Percentiles rank a stretch among this genome's conserved stretches.
Conservation (phyloP, 2,888 invertebrate genomes). For the Agrilus cyanescens region DNA sequence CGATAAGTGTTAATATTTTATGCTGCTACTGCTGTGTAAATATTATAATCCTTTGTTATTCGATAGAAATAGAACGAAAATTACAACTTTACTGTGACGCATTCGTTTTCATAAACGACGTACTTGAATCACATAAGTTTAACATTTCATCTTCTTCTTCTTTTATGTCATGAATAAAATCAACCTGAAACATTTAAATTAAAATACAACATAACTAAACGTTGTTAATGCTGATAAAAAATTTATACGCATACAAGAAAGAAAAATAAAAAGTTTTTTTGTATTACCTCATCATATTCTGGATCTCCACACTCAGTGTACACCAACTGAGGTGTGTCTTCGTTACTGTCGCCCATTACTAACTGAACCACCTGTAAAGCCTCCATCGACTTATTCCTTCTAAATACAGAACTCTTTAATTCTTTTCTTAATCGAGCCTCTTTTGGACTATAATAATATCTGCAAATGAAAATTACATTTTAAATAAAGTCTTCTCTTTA, state of each 20-base stretch:
- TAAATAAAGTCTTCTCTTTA: neutral
- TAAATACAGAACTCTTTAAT: constrained; percentile 14
- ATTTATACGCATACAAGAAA: no score
- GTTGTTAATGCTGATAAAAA: no score
- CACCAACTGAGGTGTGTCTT: constrained; percentile 1
- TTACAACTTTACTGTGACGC: no score
- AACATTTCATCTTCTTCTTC: neutral
- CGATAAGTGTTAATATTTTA: no score
- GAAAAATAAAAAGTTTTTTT: no score
- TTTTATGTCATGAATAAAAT: constrained; percentile 1
- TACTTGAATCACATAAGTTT: neutral
- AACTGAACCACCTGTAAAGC: constrained; percentile 15
- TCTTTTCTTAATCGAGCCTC: constrained; percentile 32
- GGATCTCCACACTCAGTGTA: no score
- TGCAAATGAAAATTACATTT: neutral
- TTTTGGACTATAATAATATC: constrained; percentile 34
- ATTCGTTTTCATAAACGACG: no score
- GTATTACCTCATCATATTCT: no score
- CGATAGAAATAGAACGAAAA: no score
- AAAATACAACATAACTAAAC: neutral
- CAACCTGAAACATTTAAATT: neutral
- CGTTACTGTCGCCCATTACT: constrained; percentile 9
- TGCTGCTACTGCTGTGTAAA: no score
- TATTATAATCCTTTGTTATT: no score
- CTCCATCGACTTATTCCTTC: constrained; percentile 12